Evolutionary conservation across 2,888 invertebrate genomes (phyloP).

Genomic region (Gortyna flavago): DNA sequence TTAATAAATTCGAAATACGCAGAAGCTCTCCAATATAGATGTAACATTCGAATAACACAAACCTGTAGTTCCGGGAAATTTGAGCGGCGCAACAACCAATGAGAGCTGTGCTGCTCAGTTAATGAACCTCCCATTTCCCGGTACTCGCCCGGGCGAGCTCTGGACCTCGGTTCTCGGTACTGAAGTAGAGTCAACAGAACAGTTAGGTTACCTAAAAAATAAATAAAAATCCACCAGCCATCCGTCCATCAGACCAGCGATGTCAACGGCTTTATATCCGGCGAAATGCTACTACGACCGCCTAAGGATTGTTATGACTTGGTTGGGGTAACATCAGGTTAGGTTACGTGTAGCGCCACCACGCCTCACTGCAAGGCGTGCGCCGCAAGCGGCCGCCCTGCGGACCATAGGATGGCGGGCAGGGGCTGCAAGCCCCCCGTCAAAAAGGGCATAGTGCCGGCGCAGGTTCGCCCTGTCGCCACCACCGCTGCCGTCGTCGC

Average conservation of each 20-base stretch:
- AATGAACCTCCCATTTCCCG: slow-evolving; percentile 15
- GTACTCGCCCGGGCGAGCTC: slow-evolving; percentile 47
- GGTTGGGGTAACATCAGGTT: neutral
- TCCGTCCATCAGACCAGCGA: no score
- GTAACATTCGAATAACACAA: slow-evolving; percentile 36
- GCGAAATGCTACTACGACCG: no score
- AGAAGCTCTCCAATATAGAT: slow-evolving; percentile 26
- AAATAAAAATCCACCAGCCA: no score
- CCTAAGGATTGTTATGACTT: neutral
- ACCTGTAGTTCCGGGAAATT: slow-evolving; percentile 40
- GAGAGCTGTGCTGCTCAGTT: slow-evolving; percentile 17
- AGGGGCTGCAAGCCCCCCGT: no score
- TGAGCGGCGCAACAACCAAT: slow-evolving; percentile 23
- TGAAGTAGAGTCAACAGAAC: slow-evolving; percentile 9
- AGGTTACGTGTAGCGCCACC: no score
- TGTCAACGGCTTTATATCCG: neutral
- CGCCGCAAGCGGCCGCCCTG: no score
- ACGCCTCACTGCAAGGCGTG: no score
- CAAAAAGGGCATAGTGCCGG: no score
- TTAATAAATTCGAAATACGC: slow-evolving; percentile 25
- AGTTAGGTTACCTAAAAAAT: neutral
- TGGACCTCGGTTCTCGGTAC: neutral
- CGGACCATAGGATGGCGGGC: no score
- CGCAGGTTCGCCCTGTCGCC: no score
- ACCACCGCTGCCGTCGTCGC: no score